phyloP scores from a whole-genome alignment of 1,140 invertebrate genomes.

The Leptinotarsa lineolata region DNA sequence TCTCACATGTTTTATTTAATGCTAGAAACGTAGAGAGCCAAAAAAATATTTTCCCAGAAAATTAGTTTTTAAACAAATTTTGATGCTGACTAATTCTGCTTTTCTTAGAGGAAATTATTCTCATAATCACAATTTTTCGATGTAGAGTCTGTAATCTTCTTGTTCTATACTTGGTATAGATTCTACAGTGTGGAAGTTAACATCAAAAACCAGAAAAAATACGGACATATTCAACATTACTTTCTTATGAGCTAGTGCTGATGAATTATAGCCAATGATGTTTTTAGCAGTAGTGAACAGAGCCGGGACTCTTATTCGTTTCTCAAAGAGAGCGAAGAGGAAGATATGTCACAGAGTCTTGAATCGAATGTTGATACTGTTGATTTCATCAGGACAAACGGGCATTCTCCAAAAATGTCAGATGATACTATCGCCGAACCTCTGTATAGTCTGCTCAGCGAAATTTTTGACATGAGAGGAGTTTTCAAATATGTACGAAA shows the following conservation, averaged over 20 bases:
- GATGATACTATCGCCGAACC: slow-evolving; percentile 84
- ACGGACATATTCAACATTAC: not conserved
- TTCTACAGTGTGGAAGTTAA: no score
- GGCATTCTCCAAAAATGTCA: slow-evolving; percentile 51
- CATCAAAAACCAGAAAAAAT: no score
- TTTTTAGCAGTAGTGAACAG: slow-evolving; percentile 52
- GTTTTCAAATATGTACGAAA: slow-evolving; percentile 85
- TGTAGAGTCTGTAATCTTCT: no score
- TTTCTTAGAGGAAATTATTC: no score
- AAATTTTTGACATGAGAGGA: slow-evolving; percentile 87
- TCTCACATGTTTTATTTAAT: no score
- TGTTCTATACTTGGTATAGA: no score
- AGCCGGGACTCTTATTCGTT: slow-evolving; percentile 53
- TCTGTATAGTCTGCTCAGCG: slow-evolving; percentile 80
- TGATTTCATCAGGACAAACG: slow-evolving; percentile 55
- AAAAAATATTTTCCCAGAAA: no score
- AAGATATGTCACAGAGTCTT: slow-evolving; percentile 73
- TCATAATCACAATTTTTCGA: no score
- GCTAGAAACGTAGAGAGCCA: no score
- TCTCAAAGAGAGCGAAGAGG: slow-evolving; percentile 66
- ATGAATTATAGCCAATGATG: slow-evolving; percentile 12
- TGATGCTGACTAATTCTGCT: no score
- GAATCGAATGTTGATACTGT: slow-evolving; percentile 62
- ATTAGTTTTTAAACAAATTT: no score
- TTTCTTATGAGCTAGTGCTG: not conserved